These are phyloP conservation scores for Oxytorus armatus DNA, from an alignment of 2,888 invertebrate genomes.

Conservation along the genomic window DNA sequence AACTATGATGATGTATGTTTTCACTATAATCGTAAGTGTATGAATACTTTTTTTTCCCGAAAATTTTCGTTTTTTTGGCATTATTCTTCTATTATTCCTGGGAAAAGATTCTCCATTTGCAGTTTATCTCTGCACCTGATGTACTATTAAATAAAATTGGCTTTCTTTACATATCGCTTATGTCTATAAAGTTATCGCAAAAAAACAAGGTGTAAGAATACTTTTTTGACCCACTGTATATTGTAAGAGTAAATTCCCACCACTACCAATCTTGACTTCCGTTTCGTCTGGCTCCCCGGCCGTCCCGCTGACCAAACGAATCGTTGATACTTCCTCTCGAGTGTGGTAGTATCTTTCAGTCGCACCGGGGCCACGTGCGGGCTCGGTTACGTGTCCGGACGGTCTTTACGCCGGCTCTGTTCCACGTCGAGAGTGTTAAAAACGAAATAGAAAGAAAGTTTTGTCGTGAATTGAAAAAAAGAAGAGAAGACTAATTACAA, in stretches of 20 bases:
- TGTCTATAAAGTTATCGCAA: too few species aligned
- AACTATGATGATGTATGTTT: too few species aligned
- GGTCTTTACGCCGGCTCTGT: slow-evolving; percentile 27
- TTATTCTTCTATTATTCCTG: too few species aligned
- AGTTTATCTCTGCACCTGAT: too few species aligned
- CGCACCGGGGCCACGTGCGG: slow-evolving; percentile 81
- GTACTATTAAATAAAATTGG: too few species aligned
- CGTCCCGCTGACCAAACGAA: slow-evolving; percentile 69
- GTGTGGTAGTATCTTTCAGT: slow-evolving; percentile 76
- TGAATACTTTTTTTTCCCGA: too few species aligned
- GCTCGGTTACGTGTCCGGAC: slow-evolving; percentile 70
- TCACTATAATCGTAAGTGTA: too few species aligned
- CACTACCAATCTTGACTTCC: slow-evolving; percentile 78
- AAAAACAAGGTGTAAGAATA: too few species aligned
- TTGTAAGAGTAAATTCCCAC: slow-evolving; percentile 34
- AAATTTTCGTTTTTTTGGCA: too few species aligned
- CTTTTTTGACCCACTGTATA: too few species aligned
- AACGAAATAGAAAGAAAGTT: slow-evolving; percentile 13
- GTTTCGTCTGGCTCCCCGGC: slow-evolving; percentile 71
- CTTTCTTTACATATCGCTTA: too few species aligned
- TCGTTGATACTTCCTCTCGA: slow-evolving; percentile 79
- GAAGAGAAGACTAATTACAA: neutral
- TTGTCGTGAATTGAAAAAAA: slow-evolving; percentile 4
- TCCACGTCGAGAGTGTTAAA: slow-evolving; percentile 13
- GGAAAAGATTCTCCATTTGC: too few species aligned